Evolutionary conservation across 2,888 invertebrate species (phyloP), one percentile per base, ranked within the genome.

Genomic region (Cosmopolites sordidus): DNA sequence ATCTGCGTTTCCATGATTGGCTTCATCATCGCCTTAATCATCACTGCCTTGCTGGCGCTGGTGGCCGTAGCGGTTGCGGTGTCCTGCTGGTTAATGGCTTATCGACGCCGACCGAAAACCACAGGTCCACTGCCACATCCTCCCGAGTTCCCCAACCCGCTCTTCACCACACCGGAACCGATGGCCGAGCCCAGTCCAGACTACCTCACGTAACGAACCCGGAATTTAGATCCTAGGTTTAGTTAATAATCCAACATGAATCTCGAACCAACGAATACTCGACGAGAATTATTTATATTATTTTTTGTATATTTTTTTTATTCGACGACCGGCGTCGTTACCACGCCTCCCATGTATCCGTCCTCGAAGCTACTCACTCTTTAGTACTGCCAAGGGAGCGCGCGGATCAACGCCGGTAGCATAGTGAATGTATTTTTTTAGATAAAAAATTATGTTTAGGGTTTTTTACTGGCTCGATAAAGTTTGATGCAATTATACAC

Each of bases 1-100:
- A 93, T 95, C 68, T 95, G 94, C 76, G 91, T 95, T 63, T 93
- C 93, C 51, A 92, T 91, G 80, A 88, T 93, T 65, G 92, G 93
- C 59, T 86, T 95, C 69, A 91, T 94, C 64, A 91, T 94, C 68
- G 92, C 94, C 62, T 78, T 94, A 67, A 89, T 93, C 59, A 87
- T 95, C 71, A 95, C 94, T 61, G 93, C 93, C 44, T 80, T 94
- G 58, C 76, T 95, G 69, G 93, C 94, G 53, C 79, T 95, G 60
- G 93, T 94, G 54, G 93, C 94, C 52, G 93, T 95, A 51, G 94
- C 94, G 18, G 90, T 94, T 45, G 93, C 93, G 51, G 93, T 94
- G 53, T 93, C 92, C 58, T 94, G 94, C 75, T 95, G 94, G 94
- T 80, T 94, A 61, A 90, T 94, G 83, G 94, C 94, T 64, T 93